Evolutionary conservation across 1,140 invertebrate genomes (phyloP), one percentile per base, ranked within the genome.

Genomic region (Aphidius ervi): DNA sequence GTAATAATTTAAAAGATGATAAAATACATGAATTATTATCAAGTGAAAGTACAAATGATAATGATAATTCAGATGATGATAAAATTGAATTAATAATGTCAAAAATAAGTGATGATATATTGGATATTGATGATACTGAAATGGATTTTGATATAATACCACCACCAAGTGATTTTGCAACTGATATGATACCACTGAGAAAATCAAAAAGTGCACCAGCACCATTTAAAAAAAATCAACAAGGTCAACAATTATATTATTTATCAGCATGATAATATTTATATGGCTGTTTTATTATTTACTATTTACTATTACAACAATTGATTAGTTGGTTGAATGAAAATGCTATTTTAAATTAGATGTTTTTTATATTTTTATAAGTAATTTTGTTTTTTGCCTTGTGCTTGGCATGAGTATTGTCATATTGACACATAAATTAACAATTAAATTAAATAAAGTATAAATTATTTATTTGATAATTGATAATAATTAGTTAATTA

Each of bases 191-290:
- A 62, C 73, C 76, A 39, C 65, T 80, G 10, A 71, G 77, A 59
- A 80, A 79, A 65, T 80, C 76, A 3, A 78, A 79, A 68, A 80
- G 78, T 66, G 76, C 75, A 39, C 76, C 75, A 41, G 69, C 69
- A 66, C 71, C 70, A 53, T 75, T 73, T 67, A 70, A 71, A 70
- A 75, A 70, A 63, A 69, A 66, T 65, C 71, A 67, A 42, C 65
- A 66, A 76, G 72, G 72, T 74, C 66, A 62, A 47, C 48, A 48
- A 47, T 4, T 43, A 56, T 39, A 16, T 31, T 31, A 31, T 9
- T 63, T 55, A 52, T 46, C 20, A 20, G 23, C 37, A 48, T 56
- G 59, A 31, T 31, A 20, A 56, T 8, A 40, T 23, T 61, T 43
- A n/a, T 43, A 56, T 37, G 46, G 23, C 45, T 48, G 23, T 31